phyloP scores from a whole-genome alignment of 2,797 vertebrate genomes.

The Octomys mimax region DNA sequence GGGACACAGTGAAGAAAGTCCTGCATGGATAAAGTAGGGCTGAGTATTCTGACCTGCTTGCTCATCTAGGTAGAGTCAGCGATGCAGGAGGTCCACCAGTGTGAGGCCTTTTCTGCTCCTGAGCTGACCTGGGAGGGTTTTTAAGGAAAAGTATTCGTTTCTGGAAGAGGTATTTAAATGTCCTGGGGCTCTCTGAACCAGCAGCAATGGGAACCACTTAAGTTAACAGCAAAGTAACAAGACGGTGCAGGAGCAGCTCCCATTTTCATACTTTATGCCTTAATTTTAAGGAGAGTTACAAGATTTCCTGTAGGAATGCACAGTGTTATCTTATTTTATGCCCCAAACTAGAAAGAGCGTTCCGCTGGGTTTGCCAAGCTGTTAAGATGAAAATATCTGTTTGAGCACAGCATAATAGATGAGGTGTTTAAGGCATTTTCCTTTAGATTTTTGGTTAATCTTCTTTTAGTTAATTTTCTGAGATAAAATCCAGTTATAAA shows the following conservation, averaged over 20 bases:
- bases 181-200: conserved; percentile 80
- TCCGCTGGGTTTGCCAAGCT: conserved; percentile 89
- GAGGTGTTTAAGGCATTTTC: conserved; percentile 90
- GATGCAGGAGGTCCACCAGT: neutral
- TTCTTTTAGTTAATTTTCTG: conserved; percentile 92
- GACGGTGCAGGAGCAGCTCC: conserved; percentile 85
- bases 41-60: neutral
- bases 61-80: neutral
- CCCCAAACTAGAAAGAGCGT: conserved; percentile 88
- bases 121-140: conserved; percentile 50
- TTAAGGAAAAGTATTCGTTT: conserved; percentile 72
- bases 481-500: conserved; percentile 93
- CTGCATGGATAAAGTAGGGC: neutral
- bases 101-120: neutral
- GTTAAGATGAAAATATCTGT: conserved; percentile 91
- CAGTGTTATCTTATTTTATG: conserved; percentile 90
- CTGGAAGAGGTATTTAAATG: conserved; percentile 82
- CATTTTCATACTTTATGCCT: conserved; percentile 87
- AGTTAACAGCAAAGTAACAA: conserved; percentile 87
- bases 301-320: conserved; percentile 89
- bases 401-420: conserved; percentile 90
- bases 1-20: neutral
- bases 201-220: conserved; percentile 87
- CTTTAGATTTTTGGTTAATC: conserved; percentile 90
- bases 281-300: conserved; percentile 88